Evolutionary conservation across 2,888 invertebrate genomes (phyloP).

Genomic region (Sialis fuliginosa): DNA sequence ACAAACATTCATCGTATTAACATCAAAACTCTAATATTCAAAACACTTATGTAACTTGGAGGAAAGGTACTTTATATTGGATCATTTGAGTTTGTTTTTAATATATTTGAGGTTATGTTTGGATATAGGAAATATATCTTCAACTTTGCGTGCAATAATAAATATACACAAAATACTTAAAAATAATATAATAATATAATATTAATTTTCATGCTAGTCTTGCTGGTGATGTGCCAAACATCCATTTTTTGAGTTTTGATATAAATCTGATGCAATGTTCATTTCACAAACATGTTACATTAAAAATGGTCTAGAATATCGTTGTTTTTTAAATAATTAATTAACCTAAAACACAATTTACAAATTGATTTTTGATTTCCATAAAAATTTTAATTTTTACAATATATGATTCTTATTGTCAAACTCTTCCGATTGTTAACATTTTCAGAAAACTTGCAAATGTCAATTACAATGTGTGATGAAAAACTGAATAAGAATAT

Average conservation of each 20-base stretch:
- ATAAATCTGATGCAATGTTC: constrained; percentile 2
- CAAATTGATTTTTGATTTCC: not conserved
- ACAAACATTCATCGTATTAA: constrained; percentile 8
- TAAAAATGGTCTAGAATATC: no score
- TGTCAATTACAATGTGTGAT: not conserved
- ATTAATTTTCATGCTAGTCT: constrained; percentile 2
- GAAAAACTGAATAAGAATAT: no score
- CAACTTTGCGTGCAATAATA: no score
- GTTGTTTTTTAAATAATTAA: no score
- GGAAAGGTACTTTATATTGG: no score
- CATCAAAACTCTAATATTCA: constrained; percentile 10
- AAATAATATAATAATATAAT: not conserved
- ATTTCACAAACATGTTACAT: no score
- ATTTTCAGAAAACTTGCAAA: no score
- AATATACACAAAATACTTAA: no score
- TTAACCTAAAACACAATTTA: not conserved
- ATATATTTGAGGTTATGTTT: not conserved
- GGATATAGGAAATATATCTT: not conserved
- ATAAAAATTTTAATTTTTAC: not conserved
- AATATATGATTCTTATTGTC: no score
- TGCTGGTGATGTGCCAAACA: constrained; percentile 4
- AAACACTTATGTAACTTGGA: not conserved
- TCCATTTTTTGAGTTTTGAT: constrained; percentile 6
- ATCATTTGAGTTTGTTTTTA: not conserved
- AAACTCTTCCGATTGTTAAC: no score